Percentiles rank a stretch among this genome's conserved stretches.
These are phyloP conservation scores for Sceloporus undulatus DNA, from an alignment of 2,113 vertebrate genomes.

Conservation along the genomic window DNA sequence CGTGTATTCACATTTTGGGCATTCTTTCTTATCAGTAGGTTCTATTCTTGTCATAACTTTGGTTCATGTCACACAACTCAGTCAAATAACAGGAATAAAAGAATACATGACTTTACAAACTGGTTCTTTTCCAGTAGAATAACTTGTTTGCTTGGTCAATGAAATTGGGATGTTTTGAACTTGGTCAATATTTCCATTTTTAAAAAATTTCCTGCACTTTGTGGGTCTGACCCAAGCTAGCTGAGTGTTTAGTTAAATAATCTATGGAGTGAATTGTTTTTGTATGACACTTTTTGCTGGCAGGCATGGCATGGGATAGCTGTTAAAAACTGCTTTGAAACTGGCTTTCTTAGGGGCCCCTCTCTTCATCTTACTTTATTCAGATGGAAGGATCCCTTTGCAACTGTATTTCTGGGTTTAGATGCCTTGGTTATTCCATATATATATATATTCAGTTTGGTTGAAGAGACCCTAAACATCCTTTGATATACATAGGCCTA, in stretches of 20 bases:
- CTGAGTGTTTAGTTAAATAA: neutral
- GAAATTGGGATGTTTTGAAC: slow-evolving; percentile 29
- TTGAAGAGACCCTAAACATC: neutral
- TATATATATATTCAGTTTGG: neutral
- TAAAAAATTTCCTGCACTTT: slow-evolving; percentile 13
- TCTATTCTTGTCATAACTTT: neutral
- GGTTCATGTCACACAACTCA: neutral
- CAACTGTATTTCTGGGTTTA: neutral
- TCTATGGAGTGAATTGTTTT: neutral
- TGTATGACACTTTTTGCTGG: neutral
- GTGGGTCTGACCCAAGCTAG: neutral
- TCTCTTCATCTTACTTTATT: neutral
- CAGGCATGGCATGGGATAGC: neutral
- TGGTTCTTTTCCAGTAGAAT: slow-evolving; percentile 32
- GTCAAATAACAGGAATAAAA: neutral
- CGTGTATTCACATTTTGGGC: neutral
- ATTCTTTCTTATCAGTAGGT: neutral
- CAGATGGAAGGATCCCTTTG: too few relatives aligned
- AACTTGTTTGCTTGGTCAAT: neutral
- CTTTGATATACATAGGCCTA: neutral
- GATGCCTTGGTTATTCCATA: neutral
- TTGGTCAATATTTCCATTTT: slow-evolving; percentile 1
- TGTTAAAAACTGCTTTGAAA: neutral
- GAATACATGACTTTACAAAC: neutral
- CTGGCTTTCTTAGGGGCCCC: neutral